Evolutionary conservation across 1,140 invertebrate species (phyloP), one percentile per base, ranked within the genome.

Genomic region (Brachionus angularis): DNA sequence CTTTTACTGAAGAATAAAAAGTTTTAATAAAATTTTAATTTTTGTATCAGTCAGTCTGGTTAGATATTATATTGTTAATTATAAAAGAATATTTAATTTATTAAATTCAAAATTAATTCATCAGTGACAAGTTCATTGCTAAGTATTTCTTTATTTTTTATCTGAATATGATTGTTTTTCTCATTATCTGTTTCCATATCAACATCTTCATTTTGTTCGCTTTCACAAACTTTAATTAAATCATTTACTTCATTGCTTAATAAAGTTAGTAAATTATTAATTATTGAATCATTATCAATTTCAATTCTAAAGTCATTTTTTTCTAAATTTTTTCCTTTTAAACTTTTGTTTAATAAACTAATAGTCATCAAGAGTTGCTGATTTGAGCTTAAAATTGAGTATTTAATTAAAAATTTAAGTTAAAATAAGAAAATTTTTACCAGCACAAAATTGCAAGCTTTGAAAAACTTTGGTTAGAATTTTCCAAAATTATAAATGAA

Each of bases 181-280:
- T n/a, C n/a, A n/a, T n/a, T n/a, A n/a, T n/a, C n/a, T n/a, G n/a
- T n/a, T n/a, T n/a, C n/a, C n/a, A n/a, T n/a, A n/a, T n/a, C n/a
- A n/a, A n/a, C n/a, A n/a, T n/a, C n/a, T n/a, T n/a, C n/a, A n/a
- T n/a, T n/a, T n/a, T n/a, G n/a, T n/a, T n/a, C n/a, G n/a, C n/a
- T n/a, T n/a, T n/a, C n/a, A n/a, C n/a, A n/a, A n/a, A n/a, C n/a
- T n/a, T n/a, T n/a, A n/a, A n/a, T n/a, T n/a, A n/a, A 58, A 39
- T 29, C 23, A 36, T 33, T 23, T 10, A 58, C 18, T 39, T 58
- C 53, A 58, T 58, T 58, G 21, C 39, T 58, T 39, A 58, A 39
- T 2, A 34, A 31, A 23, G 1, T 34, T 39, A 58, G 21, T 39
- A 58, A 21, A 39, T 23, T 39, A 58, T 58, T 34, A 21, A 58